Conservation (phyloP, 1,140 invertebrate species). For the Monochamus saltuarius region DNA sequence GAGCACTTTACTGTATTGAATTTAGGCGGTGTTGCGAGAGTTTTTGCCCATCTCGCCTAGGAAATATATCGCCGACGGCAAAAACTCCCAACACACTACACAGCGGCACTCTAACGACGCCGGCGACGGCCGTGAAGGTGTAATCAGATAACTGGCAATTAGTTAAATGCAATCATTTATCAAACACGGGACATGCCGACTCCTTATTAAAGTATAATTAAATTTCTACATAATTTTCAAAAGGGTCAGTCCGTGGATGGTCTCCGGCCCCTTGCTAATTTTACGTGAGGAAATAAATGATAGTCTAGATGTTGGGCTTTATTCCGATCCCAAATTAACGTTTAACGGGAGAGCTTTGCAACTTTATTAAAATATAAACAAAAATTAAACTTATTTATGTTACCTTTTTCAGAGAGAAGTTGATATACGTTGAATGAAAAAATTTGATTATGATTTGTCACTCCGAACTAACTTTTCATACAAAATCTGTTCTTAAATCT, state of each 20-base stretch:
- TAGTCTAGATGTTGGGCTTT: conserved; percentile 16
- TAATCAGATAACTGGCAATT: conserved; percentile 50
- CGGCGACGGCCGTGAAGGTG: conserved; percentile 31
- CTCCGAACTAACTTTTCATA: too few species aligned
- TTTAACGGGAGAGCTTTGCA: conserved; percentile 10
- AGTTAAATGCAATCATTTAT: conserved; percentile 50
- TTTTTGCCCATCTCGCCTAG: conserved; percentile 39
- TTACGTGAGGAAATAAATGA: conserved; percentile 29
- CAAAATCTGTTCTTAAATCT: too few species aligned
- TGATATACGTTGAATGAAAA: too few species aligned
- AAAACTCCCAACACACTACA: conserved; percentile 24
- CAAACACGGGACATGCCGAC: conserved; percentile 34
- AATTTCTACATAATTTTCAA: conserved; percentile 45
- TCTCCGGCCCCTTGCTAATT: conserved; percentile 52
- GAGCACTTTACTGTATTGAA: conserved; percentile 52
- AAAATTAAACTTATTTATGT: too few species aligned
- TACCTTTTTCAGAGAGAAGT: too few species aligned
- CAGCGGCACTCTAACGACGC: not conserved
- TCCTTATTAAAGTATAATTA: conserved; percentile 50
- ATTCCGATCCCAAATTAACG: conserved; percentile 19
- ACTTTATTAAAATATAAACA: conserved; percentile 17
- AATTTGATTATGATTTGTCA: too few species aligned
- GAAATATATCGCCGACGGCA: conserved; percentile 32
- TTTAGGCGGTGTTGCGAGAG: conserved; percentile 39
- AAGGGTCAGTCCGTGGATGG: conserved; percentile 29